A percentile compares a stretch with the other conserved stretches of the same genome.
phyloP scores from a whole-genome alignment of 2,888 invertebrate species.

The Caenorhabditis panamensis region DNA sequence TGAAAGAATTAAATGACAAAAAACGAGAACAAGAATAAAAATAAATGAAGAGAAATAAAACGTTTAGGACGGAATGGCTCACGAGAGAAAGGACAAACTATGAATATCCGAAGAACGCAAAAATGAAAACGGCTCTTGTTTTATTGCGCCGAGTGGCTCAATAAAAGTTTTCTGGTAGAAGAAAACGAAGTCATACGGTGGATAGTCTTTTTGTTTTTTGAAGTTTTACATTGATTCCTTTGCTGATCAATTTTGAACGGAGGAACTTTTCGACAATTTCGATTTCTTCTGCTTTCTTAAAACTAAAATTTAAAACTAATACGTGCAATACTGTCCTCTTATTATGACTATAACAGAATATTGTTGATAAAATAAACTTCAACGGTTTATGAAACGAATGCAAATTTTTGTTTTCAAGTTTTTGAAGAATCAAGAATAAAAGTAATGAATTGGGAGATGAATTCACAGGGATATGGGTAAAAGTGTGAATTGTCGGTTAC shows the following conservation, averaged over 20 bases:
- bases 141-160: conserved; percentile 1
- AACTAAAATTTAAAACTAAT: too few relatives aligned
- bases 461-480: conserved; percentile 6
- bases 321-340: too few relatives aligned
- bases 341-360: too few relatives aligned
- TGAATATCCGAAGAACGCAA: conserved; percentile 17
- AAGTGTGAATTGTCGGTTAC: neutral
- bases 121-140: conserved; percentile 9
- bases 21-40: neutral
- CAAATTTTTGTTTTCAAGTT: neutral
- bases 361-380: neutral
- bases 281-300: too few relatives aligned
- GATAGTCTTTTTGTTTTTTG: neutral
- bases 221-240: too few relatives aligned
- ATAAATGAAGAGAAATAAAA: neutral
- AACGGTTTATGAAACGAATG: neutral
- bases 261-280: too few relatives aligned
- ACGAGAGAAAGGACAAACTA: conserved; percentile 6
- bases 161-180: conserved; percentile 8
- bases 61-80: neutral
- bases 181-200: conserved; percentile 5
- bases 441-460: neutral
- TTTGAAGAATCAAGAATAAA: neutral
- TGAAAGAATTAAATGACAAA: neutral
- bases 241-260: too few relatives aligned